Evolutionary conservation across 2,797 vertebrate species (phyloP).

Genomic region (Tympanoctomys barrerae): DNA sequence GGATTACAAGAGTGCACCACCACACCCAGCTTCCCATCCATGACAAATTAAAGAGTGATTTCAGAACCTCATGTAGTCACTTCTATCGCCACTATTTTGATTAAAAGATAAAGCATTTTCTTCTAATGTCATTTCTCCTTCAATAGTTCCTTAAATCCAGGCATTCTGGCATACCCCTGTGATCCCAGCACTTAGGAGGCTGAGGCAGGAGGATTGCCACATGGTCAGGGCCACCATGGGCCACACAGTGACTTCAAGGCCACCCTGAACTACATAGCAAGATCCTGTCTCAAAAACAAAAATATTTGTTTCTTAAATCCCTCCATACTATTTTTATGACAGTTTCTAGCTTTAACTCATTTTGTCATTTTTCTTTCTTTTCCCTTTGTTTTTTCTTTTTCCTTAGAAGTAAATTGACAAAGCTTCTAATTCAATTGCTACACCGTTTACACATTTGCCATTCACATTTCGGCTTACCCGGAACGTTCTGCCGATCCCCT

Average conservation of each 20-base stretch:
- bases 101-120: background rate
- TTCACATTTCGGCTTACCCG: slow-evolving; percentile 57
- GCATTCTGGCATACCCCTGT: background rate
- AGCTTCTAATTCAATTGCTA: background rate
- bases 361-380: slow-evolving; percentile 11
- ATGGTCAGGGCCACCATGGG: too few species aligned
- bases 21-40: background rate
- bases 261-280: background rate
- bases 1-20: background rate
- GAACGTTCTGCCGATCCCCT: slow-evolving; percentile 30
- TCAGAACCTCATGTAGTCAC: background rate
- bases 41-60: background rate
- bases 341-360: slow-evolving; percentile 22
- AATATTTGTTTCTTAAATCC: background rate
- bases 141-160: background rate
- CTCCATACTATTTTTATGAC: background rate
- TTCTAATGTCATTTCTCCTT: background rate
- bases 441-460: background rate
- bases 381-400: background rate
- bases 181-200: background rate
- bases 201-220: background rate
- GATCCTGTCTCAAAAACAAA: too few species aligned
- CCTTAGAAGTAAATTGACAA: slow-evolving; percentile 22
- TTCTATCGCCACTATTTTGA: background rate
- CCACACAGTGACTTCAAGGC: background rate